Base-by-base conservation (phyloP, 2,797 vertebrate species). In the Periophthalmus magnuspinnatus region DNA sequence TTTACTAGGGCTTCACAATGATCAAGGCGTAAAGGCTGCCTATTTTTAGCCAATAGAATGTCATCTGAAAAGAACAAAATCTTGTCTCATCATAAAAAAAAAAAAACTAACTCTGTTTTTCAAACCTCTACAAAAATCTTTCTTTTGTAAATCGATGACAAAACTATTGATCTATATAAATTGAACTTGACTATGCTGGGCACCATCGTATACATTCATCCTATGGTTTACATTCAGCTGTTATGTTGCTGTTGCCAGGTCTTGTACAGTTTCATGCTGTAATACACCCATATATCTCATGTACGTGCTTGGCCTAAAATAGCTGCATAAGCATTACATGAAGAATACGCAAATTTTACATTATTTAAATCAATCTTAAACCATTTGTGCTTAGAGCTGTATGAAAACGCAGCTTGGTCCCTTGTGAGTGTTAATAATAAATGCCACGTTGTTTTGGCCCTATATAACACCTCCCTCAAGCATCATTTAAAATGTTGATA, bases 351-450 rank as follows among this genome's bases (percentile, higher is more conserved):
- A 14, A n/a, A 61, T 41, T 38, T 38, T 19, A 41, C 59, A 33
- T 10, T 10, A 1, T 59, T 61, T 60, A 22, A 55, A 75, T 2
- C 33, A 7, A 10, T 41, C n/a, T 19, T 62, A 52, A 24, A n/a
- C 41, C 68, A 47, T 34, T 10, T 41, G 36, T 48, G 19, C 36
- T 3, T 5, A 8, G n/a, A 21, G n/a, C 28, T 58, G 10, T 36
- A n/a, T 56, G 33, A 9, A 16, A 16, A 14, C 36, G 5, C 14
- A n/a, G 38, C 56, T n/a, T 50, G 19, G 1, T 6, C 6, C 38
- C 28, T 41, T 41, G 6, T n/a, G 50, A 61, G 47, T 48, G 65
- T 68, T 11, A 74, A 38, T 80, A 66, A 70, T 80, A 54, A 32
- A 71, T 66, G 58, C n/a, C 21, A 3, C 41, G 48, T 34, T 4